Percentiles rank a stretch among this genome's conserved stretches.
Conservation (phyloP, 2,797 vertebrate genomes). For the Pangasius macronema region DNA sequence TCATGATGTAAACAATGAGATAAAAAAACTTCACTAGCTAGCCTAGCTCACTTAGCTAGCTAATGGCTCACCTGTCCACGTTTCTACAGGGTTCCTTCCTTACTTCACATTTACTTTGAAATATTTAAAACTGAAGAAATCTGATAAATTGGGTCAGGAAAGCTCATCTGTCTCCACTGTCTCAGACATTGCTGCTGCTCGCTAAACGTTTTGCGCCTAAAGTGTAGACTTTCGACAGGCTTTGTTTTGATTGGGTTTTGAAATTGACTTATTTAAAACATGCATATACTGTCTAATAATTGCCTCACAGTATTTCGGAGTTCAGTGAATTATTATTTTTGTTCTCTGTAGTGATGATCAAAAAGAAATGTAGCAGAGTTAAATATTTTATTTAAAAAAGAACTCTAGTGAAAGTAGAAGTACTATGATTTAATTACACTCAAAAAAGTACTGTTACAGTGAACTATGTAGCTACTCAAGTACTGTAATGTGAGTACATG, state of each 20-base stretch:
- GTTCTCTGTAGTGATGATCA: background rate
- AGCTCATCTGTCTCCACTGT: background rate
- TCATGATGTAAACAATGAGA: background rate
- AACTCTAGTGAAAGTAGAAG: background rate
- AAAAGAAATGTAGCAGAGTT: background rate
- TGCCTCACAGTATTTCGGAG: background rate
- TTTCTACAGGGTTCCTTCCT: background rate
- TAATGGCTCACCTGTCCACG: background rate
- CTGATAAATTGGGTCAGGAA: background rate
- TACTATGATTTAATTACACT: background rate
- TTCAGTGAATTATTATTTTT: background rate
- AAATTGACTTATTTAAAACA: background rate
- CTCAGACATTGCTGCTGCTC: background rate
- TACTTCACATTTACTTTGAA: background rate
- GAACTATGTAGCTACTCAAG: background rate
- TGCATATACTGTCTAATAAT: background rate
- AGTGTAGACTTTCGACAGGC: background rate
- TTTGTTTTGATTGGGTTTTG: background rate
- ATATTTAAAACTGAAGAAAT: background rate
- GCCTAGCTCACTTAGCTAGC: background rate
- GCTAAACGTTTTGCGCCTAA: background rate
- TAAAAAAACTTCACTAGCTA: background rate
- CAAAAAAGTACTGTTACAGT: background rate
- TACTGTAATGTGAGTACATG: too few relatives aligned
- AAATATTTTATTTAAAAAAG: background rate